A percentile compares a stretch with the other conserved stretches of the same genome.
These are phyloP conservation scores for Tetraneura akinire DNA, from an alignment of 1,140 invertebrate species.

Conservation along the genomic window DNA sequence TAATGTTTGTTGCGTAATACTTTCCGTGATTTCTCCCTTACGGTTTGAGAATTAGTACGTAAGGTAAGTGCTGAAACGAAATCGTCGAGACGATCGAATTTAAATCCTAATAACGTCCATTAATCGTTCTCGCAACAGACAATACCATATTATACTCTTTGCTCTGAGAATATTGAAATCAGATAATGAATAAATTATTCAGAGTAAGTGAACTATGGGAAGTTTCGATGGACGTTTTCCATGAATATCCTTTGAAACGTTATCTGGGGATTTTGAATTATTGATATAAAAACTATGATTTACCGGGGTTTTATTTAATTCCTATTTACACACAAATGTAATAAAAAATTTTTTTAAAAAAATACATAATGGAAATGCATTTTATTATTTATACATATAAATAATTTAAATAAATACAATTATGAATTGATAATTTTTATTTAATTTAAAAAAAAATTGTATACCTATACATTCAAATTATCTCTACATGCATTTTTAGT, in stretches of 20 bases:
- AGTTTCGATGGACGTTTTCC: background rate
- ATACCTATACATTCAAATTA: too few species aligned
- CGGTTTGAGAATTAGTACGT: background rate
- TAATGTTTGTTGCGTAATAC: too few species aligned
- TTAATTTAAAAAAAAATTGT: too few species aligned
- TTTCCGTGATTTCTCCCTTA: background rate
- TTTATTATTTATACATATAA: too few species aligned
- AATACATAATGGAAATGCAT: too few species aligned
- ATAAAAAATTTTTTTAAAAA: too few species aligned
- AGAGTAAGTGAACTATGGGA: slow-evolving; percentile 23
- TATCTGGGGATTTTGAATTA: slow-evolving; percentile 16
- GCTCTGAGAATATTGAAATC: background rate
- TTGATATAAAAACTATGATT: background rate
- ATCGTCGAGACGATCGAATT: background rate
- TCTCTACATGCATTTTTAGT: too few species aligned
- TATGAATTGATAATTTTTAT: too few species aligned
- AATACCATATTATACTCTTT: too few species aligned
- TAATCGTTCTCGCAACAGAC: slow-evolving; percentile 10
- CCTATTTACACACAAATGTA: background rate
- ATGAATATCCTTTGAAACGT: background rate
- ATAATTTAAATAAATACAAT: too few species aligned
- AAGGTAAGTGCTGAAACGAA: background rate
- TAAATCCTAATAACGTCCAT: slow-evolving; percentile 2
- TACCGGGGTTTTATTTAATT: background rate
- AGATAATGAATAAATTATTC: slow-evolving; percentile 34